These are phyloP conservation scores for Flexamia atlantica DNA, from an alignment of 2,888 invertebrate species.

Conservation along the genomic window DNA sequence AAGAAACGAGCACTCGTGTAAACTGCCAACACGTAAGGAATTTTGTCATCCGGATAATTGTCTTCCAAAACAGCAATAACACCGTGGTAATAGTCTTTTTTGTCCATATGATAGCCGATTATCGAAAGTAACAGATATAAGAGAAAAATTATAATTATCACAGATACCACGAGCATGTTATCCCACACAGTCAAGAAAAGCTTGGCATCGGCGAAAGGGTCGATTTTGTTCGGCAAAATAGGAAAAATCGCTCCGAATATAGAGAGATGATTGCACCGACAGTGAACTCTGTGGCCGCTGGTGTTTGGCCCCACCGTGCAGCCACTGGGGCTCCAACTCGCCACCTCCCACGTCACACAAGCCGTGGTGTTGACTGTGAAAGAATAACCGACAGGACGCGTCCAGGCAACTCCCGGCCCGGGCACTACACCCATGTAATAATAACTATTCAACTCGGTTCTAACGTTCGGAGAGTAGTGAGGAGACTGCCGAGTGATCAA, in stretches of 20 bases:
- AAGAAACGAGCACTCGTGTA: slow-evolving; percentile 67
- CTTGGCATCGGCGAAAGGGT: slow-evolving; percentile 65
- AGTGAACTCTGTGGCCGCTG: neutral
- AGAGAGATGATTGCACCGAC: slow-evolving; percentile 8
- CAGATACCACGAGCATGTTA: slow-evolving; percentile 66
- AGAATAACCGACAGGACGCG: neutral
- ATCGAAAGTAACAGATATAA: slow-evolving; percentile 66
- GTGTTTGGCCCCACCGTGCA: slow-evolving; percentile 6
- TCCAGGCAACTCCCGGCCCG: neutral
- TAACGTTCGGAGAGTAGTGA: neutral
- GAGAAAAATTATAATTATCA: slow-evolving; percentile 63
- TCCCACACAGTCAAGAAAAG: slow-evolving; percentile 65
- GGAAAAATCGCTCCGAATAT: slow-evolving; percentile 25
- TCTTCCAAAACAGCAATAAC: slow-evolving; percentile 67
- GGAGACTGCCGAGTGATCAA: neutral
- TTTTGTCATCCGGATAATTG: slow-evolving; percentile 67
- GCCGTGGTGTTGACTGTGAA: neutral
- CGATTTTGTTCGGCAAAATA: slow-evolving; percentile 62
- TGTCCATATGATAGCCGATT: slow-evolving; percentile 65
- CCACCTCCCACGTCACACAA: neutral
- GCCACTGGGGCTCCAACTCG: neutral
- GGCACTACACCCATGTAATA: slow-evolving; percentile 23
- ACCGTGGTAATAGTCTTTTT: slow-evolving; percentile 64
- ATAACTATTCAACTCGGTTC: neutral
- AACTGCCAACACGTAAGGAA: slow-evolving; percentile 68